A percentile compares a stretch with the other conserved stretches of the same genome.
These are phyloP conservation scores for Mesorhabditis belari DNA, from an alignment of 2,888 invertebrate species.

Conservation along the genomic window DNA sequence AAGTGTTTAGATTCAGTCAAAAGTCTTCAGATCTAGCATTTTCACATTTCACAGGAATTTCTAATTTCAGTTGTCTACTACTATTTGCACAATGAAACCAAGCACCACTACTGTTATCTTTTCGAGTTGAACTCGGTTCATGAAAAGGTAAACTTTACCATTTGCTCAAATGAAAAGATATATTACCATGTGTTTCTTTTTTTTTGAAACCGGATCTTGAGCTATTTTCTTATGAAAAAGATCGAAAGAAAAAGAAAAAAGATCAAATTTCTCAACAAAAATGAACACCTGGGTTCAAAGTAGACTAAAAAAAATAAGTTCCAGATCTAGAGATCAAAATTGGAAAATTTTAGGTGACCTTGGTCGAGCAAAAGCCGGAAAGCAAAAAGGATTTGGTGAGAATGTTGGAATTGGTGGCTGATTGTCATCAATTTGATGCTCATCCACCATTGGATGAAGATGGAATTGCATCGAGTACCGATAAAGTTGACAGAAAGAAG, in stretches of 20 bases:
- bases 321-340: too few species aligned
- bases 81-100: slow-evolving; percentile 36
- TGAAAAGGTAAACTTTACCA: slow-evolving; percentile 24
- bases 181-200: too few species aligned
- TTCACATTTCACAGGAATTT: not conserved
- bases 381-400: slow-evolving; percentile 38
- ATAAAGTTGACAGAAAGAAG: slow-evolving; percentile 44
- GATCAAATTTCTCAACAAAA: not conserved
- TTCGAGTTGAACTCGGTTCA: slow-evolving; percentile 31
- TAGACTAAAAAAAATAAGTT: too few species aligned
- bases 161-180: not conserved
- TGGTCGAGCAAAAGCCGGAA: slow-evolving; percentile 39
- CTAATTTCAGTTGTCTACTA: slow-evolving; percentile 36
- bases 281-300: too few species aligned
- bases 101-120: slow-evolving; percentile 35
- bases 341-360: slow-evolving; percentile 13
- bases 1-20: too few species aligned
- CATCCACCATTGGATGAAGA: slow-evolving; percentile 42
- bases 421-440: slow-evolving; percentile 44
- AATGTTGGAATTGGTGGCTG: slow-evolving; percentile 39
- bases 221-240: not conserved
- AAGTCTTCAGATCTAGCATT: too few species aligned
- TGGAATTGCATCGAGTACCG: slow-evolving; percentile 40
- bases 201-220: not conserved
- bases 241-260: not conserved